A percentile compares a stretch with the other conserved stretches of the same genome.
Conservation (phyloP, 2,888 invertebrate genomes). For the Phoronis australis region DNA sequence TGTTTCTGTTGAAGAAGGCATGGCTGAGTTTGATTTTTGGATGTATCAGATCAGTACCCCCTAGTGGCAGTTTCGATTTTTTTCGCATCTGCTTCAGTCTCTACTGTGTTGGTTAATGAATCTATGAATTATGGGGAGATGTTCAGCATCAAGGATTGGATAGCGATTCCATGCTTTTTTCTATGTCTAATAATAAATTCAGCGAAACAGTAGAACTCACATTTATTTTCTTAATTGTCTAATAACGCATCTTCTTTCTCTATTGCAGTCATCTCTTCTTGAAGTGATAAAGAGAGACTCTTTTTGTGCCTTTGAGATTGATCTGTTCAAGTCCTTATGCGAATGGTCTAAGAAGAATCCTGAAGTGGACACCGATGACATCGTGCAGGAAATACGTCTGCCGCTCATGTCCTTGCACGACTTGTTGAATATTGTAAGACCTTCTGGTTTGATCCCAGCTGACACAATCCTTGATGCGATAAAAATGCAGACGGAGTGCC, state of each 20-base stretch:
- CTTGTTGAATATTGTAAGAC: constrained; percentile 80
- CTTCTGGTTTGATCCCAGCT: constrained; percentile 77
- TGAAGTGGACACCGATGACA: constrained; percentile 55
- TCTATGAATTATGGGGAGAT: no score
- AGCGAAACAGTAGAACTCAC: no score
- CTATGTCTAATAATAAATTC: no score
- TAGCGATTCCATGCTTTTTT: no score
- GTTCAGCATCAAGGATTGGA: no score
- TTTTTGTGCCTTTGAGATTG: constrained; percentile 92
- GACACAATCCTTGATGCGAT: constrained; percentile 93
- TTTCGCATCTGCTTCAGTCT: no score
- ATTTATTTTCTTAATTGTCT: not conserved
- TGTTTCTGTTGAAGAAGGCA: no score
- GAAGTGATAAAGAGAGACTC: constrained; percentile 86
- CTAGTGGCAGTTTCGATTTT: no score
- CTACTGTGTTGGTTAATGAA: no score
- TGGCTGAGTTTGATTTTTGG: no score
- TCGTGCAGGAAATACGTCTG: constrained; percentile 61
- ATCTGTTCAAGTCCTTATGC: constrained; percentile 86
- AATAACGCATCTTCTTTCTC: not conserved
- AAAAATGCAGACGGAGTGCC: constrained; percentile 73
- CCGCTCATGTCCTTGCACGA: constrained; percentile 84
- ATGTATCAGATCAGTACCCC: no score
- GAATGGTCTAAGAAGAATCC: constrained; percentile 80
- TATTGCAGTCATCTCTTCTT: constrained; percentile 63